Conservation (phyloP, 2,113 vertebrate species). For the Cathartes aura region DNA sequence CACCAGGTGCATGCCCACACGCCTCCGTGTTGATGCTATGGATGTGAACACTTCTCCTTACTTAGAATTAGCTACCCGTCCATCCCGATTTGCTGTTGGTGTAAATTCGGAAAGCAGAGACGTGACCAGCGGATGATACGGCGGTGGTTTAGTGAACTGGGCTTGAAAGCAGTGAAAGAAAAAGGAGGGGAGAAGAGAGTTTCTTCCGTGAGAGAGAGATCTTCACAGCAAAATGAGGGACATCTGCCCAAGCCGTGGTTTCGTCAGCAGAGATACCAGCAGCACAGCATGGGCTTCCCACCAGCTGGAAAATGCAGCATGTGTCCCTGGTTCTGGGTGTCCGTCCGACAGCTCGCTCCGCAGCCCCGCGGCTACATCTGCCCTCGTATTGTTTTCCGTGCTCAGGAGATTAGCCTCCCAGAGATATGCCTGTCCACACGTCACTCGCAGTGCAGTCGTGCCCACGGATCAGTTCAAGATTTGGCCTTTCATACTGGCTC, state of each 20-base stretch:
- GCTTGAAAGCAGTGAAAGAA: background rate
- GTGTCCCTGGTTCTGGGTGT: background rate
- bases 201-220: background rate
- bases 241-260: rapidly evolving
- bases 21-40: background rate
- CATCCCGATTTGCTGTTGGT: background rate
- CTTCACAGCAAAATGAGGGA: background rate
- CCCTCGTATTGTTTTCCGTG: background rate
- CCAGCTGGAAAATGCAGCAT: background rate
- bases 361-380: background rate
- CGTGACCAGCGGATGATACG: rapidly evolving
- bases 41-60: background rate
- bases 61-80: background rate
- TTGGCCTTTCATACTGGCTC: background rate
- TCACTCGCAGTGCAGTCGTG: background rate
- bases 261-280: background rate
- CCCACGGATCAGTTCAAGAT: background rate
- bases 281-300: background rate
- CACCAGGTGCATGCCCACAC: rapidly evolving
- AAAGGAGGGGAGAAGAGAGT: background rate
- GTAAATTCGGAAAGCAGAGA: background rate
- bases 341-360: background rate
- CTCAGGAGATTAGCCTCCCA: background rate
- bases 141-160: background rate
- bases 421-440: background rate